A percentile compares a stretch with the other conserved stretches of the same genome.
phyloP scores from a whole-genome alignment of 2,888 invertebrate species.

The Idaea dimidiata region DNA sequence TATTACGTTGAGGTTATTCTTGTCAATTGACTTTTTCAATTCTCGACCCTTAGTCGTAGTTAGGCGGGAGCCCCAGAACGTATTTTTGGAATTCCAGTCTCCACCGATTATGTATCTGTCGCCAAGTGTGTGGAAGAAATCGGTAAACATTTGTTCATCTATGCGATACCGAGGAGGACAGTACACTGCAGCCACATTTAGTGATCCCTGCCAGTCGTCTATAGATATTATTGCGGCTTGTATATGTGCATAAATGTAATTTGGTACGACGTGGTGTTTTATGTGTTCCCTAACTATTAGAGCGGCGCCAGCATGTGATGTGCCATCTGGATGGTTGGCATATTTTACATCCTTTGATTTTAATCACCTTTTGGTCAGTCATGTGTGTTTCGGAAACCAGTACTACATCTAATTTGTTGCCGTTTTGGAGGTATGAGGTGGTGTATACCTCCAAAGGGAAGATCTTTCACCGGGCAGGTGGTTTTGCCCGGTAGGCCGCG shows the following conservation, averaged over 20 bases:
- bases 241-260: conserved; percentile 16
- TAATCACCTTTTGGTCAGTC: conserved; percentile 11
- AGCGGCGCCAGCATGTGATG: no score
- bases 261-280: conserved; percentile 22
- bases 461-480: no score
- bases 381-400: conserved; percentile 25
- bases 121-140: conserved; percentile 12
- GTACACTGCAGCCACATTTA: conserved; percentile 16
- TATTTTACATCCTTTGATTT: conserved; percentile 14
- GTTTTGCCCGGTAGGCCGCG: no score
- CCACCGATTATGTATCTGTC: conserved; percentile 15
- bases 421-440: no score
- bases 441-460: no score
- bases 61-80: conserved; percentile 21
- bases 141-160: conserved; percentile 2
- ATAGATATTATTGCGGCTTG: no score
- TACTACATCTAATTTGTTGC: conserved; percentile 21
- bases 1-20: conserved; percentile 13
- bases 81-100: conserved; percentile 2
- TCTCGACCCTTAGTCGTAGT: conserved; percentile 24
- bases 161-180: conserved; percentile 20
- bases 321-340: conserved; percentile 25
- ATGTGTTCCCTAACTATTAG: no score
- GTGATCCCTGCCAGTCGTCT: not conserved
- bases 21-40: conserved; percentile 19